Evolutionary conservation across 2,113 vertebrate genomes (phyloP), one percentile per base, ranked within the genome.

Genomic region (Antechinus stuartii): DNA sequence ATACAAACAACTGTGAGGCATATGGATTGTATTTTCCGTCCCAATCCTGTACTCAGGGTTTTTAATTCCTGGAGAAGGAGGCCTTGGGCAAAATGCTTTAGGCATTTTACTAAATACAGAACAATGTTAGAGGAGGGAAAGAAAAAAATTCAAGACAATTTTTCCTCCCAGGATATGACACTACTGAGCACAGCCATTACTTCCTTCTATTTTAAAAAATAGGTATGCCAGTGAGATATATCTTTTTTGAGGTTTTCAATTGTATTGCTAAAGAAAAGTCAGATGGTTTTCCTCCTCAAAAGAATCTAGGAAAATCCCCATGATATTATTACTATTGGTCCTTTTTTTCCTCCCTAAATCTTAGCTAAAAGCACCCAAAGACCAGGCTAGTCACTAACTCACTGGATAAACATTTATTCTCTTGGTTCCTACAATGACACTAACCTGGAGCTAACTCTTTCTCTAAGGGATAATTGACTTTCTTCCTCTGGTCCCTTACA

Each of bases 1-100:
- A 92, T 30, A 7, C 35, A 93, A 96, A 55, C 49, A 61, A 96
- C 23, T n/a, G 50, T 57, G 84, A 2, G 57, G 14, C 47, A 54
- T 16, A 53, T 42, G 91, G 16, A 26, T 42, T 96, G 94, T 76
- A 95, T 95, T 96, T 94, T 46, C 27, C 94, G 14, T 90, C 52
- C 90, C 26, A 57, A 53, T 52, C 3, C 24, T 57, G n/a, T 54
- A 90, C 52, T 91, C 19, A 52, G 56, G 10, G 55, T 90, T 98
- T 97, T 93, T 95, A 91, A 94, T 97, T 91, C 93, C 93, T 92
- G 94, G 91, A 47, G 93, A 25, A 94, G 24, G 61, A 27, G 94
- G 46, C 61, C 95, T 91, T 89, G 68, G 30, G 55, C 90, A 96
- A 95, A 96, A 92, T 68, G 91, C 49, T 93, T 91, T 94, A 54